A percentile compares a stretch with the other conserved stretches of the same genome.
Conservation (phyloP, 1,140 invertebrate species). For the Periplaneta americana region DNA sequence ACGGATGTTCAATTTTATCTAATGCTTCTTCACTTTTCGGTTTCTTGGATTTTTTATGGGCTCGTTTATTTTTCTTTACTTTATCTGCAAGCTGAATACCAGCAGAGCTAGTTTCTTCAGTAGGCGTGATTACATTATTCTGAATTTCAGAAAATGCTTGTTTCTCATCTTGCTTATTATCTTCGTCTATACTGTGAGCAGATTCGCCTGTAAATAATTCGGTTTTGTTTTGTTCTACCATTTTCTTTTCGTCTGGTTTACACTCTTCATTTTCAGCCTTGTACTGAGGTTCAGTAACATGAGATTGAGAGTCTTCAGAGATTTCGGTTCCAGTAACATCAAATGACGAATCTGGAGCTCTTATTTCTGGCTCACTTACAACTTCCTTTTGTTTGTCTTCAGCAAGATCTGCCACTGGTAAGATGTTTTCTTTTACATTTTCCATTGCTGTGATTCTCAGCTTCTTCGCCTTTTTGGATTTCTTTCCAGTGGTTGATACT, state of each 20-base stretch:
- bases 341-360: no score
- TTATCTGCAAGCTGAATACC: not conserved
- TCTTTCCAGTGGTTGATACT: constrained; percentile 28
- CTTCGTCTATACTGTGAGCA: no score
- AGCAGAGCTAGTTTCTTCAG: not conserved
- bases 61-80: not conserved
- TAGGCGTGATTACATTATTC: not conserved
- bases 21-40: constrained; percentile 20
- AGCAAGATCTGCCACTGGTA: not conserved
- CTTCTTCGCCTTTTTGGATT: constrained; percentile 26
- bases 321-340: no score
- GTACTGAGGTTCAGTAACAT: no score
- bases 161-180: not conserved
- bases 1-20: not conserved
- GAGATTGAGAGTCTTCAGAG: no score
- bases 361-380: no score
- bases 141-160: not conserved
- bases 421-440: not conserved
- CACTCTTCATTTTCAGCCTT: no score
- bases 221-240: not conserved
- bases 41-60: constrained; percentile 23
- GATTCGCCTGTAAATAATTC: not conserved
- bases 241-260: no score
- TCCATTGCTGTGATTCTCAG: not conserved
- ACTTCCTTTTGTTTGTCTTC: not conserved